phyloP scores from a whole-genome alignment of 1,140 invertebrate genomes.

The Diploscapter pachys region DNA sequence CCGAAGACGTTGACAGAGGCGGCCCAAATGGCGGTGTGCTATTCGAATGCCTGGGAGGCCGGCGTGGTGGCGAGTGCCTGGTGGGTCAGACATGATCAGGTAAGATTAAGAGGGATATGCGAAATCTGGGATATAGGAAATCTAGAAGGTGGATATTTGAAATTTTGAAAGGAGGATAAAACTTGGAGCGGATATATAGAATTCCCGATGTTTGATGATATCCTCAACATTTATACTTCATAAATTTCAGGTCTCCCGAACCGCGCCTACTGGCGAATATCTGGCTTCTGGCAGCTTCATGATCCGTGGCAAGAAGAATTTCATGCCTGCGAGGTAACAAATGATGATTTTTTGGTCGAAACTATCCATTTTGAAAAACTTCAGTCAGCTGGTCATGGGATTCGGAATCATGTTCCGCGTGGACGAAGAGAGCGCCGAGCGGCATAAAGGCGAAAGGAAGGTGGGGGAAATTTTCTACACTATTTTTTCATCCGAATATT shows the following conservation, averaged over 20 bases:
- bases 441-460: slow-evolving; percentile 46
- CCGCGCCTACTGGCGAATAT: slow-evolving; percentile 93
- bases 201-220: not conserved
- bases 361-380: too few species aligned
- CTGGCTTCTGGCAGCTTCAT: slow-evolving; percentile 92
- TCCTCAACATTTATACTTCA: slow-evolving; percentile 7
- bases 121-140: too few species aligned
- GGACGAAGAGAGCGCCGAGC: slow-evolving; percentile 64
- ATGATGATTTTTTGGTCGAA: too few species aligned
- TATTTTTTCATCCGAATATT: too few species aligned
- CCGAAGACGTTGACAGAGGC: slow-evolving; percentile 94
- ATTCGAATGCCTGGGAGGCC: slow-evolving; percentile 92
- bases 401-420: slow-evolving; percentile 86
- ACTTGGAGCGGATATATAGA: too few species aligned
- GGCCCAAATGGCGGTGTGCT: slow-evolving; percentile 91
- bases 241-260: slow-evolving; percentile 76
- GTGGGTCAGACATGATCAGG: slow-evolving; percentile 92
- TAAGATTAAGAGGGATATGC: slow-evolving; percentile 18
- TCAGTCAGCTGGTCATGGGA: slow-evolving; percentile 80
- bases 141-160: too few species aligned
- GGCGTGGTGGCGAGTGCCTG: slow-evolving; percentile 90
- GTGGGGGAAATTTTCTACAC: slow-evolving; percentile 55
- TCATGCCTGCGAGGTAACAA: slow-evolving; percentile 67
- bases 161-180: too few species aligned
- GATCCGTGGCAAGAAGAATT: slow-evolving; percentile 90